phyloP scores from a whole-genome alignment of 2,888 invertebrate genomes.

The Andrena haemorrhoa region DNA sequence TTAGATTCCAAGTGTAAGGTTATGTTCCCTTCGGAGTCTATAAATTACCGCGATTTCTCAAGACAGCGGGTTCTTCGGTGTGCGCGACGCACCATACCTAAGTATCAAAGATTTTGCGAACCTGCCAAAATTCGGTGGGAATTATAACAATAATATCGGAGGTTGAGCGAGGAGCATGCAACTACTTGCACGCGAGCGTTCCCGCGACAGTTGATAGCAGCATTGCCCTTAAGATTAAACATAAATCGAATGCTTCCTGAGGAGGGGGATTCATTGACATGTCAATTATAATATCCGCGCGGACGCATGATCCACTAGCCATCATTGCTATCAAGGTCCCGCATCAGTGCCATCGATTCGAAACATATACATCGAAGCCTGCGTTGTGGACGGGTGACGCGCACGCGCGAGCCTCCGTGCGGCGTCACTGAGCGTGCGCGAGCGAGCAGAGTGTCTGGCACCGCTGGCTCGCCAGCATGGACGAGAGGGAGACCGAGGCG shows the following conservation, averaged over 20 bases:
- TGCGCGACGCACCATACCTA: background rate
- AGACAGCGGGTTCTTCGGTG: background rate
- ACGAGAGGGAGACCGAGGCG: background rate
- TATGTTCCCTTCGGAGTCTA: background rate
- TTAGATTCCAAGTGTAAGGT: background rate
- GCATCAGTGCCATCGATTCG: conserved; percentile 53
- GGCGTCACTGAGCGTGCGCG: conserved; percentile 24
- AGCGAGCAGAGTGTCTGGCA: background rate
- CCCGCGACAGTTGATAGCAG: background rate
- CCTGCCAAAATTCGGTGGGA: background rate
- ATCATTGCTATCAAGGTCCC: conserved; percentile 63
- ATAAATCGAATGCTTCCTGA: conserved; percentile 42
- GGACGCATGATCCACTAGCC: conserved; percentile 22
- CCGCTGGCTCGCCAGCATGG: background rate
- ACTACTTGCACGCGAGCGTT: background rate
- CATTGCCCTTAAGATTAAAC: conserved; percentile 1
- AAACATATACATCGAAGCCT: conserved; percentile 34
- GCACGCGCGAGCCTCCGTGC: conserved; percentile 19
- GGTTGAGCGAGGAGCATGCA: background rate
- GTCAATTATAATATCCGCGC: conserved; percentile 54
- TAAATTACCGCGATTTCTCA: conserved; percentile 20
- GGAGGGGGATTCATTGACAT: conserved; percentile 40
- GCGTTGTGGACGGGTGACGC: background rate
- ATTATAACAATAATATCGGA: too few relatives aligned
- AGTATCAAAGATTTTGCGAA: conserved; percentile 15